phyloP scores from a whole-genome alignment of 2,797 vertebrate species.

The Varecia variegata region DNA sequence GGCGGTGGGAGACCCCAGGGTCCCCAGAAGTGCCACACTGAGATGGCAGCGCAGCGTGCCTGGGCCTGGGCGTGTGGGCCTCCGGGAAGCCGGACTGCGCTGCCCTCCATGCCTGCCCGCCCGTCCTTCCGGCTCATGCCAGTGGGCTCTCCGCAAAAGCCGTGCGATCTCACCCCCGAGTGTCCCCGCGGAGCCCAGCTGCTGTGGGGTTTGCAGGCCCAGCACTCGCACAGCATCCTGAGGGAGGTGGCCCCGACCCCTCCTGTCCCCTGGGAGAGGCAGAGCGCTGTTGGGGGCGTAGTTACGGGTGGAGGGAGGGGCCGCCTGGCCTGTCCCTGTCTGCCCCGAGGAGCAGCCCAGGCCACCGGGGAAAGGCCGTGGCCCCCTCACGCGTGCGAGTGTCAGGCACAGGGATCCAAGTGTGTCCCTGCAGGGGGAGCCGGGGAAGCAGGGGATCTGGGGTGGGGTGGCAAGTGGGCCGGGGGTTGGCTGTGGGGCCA shows the following conservation, averaged over 20 bases:
- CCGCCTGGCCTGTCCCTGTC: not conserved
- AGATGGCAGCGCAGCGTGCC: not conserved
- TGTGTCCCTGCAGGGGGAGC: not conserved
- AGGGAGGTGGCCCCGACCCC: not conserved
- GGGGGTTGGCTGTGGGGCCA: not conserved
- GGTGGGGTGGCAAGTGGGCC: not conserved
- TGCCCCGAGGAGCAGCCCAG: not conserved
- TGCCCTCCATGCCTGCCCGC: too few relatives aligned
- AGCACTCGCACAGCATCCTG: not conserved
- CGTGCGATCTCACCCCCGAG: accelerated
- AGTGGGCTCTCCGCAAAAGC: not conserved
- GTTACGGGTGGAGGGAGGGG: not conserved
- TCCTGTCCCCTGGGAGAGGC: too few relatives aligned
- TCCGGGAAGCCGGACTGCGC: not conserved
- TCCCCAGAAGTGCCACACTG: too few relatives aligned
- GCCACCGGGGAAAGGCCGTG: not conserved
- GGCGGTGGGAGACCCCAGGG: not conserved
- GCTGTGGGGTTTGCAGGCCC: not conserved
- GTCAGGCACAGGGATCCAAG: not conserved
- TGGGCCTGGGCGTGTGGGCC: too few relatives aligned
- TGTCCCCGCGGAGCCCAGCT: not conserved
- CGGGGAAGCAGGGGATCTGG: not conserved
- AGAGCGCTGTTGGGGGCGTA: not conserved
- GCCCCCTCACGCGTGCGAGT: not conserved
- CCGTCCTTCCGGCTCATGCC: not conserved